Evolutionary conservation across 2,113 vertebrate genomes (phyloP), one percentile per base, ranked within the genome.

Genomic region (Tenrec ecaudatus): DNA sequence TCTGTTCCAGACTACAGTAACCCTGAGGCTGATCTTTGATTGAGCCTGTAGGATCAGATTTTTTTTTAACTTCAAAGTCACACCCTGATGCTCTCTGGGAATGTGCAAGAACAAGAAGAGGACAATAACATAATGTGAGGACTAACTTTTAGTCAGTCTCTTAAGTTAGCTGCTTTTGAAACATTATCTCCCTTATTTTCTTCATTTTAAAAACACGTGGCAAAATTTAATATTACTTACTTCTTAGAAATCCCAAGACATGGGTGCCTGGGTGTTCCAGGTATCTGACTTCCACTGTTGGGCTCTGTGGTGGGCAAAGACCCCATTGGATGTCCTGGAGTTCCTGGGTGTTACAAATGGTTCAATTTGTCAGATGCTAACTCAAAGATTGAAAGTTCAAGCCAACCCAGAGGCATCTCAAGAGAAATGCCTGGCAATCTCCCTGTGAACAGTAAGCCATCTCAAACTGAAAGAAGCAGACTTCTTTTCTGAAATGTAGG

Each of bases 21-120:
- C 68, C 27, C 78, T 57, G 19, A 90, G 60, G 14, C 60, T 82
- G 40, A 64, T 66, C 73, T 85, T 20, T 78, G 36, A 79, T 8
- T 29, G 16, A 69, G 11, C 36, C 68, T 82, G 19, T 79, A 10
- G 62, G 73, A 64, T 90, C 53, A 36, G 57, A 62, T 86, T 86
- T 85, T 76, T 76, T 62, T 62, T 62, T 23, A 79, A 83, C 68
- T 86, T 90, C 69, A 89, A 43, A 92, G 83, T 82, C 71, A 92
- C 69, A 82, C 62, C 38, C 7, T 12, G 57, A 25, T 66, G 23
- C 33, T 92, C 68, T 86, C n/a, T 90, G 76, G 57, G 86, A 94
- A 91, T 62, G n/a, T 69, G 22, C 9, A 62, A 92, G 71, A 82
- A 57, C 62, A 60, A 23, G 57, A 33, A 31, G 75, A 92, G 81